Evolutionary conservation across 2,797 vertebrate genomes (phyloP), one percentile per base, ranked within the genome.

Genomic region (Hydrocynus forskahlii): DNA sequence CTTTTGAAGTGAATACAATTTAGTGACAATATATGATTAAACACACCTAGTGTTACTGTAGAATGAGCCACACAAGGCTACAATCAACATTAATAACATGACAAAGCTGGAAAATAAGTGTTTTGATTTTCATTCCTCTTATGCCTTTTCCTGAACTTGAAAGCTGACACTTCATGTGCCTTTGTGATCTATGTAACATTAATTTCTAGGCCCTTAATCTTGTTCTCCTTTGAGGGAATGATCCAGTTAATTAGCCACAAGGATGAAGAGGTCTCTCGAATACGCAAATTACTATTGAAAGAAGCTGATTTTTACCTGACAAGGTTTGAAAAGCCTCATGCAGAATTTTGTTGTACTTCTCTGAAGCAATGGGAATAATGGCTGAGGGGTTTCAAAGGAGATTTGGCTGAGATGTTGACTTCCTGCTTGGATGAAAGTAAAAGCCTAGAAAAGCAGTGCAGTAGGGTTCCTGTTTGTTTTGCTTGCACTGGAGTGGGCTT

Each of bases 121-220:
- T 57, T 7, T 50, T 50, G 48, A 50, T 50, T 14, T 50, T 50
- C 43, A 45, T 5, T 7, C 43, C 43, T 45, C 48, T 50, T 50
- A 23, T 23, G n/a, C 21, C 9, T n/a, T 29, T 29, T 62, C 12
- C 13, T 66, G 35, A 1, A 3, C 8, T 16, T 35, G 4, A 40
- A 8, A 91, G 87, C 84, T 83, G 80, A 86, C 80, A 52, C 84
- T 86, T 66, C 63, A 2, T 66, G 29, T 38, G 0, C 1, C 16
- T 38, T 38, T 38, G 14, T 17, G 1, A 91, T 88, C 88, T 86
- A 85, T 88, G 84, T 90, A 86, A 86, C 83, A 79, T 83, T 87
- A 82, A 89, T 84, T 79, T 82, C 75, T 88, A n/a, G 54, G 35
- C 35, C 40, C 54, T 25, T 59, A 43, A 74, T 59, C 54, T 59